Evolutionary conservation across 2,113 vertebrate species (phyloP), one percentile per base, ranked within the genome.

Genomic region (Albula goreensis): DNA sequence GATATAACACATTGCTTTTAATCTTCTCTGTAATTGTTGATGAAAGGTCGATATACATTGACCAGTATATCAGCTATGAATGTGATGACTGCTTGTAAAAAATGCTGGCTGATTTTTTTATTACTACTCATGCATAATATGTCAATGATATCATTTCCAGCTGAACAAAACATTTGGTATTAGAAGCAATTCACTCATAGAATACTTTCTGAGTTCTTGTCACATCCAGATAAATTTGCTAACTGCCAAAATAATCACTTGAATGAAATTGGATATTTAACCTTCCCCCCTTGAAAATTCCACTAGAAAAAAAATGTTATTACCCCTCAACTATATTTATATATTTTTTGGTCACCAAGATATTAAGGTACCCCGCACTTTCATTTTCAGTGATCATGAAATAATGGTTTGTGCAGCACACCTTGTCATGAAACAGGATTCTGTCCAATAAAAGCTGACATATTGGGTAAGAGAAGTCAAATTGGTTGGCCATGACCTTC

Each of bases 201-300:
- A 79, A 50, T 49, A 79, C 11, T 11, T 79, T 49, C 48, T 79
- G 78, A 13, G 49, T 79, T 79, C 78, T 79, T 79, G 31, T 50
- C 78, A 79, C 78, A 51, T 25, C 50, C 52, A 52, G 80, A 81
- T 56, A 85, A 83, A 89, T 84, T 90, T 85, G 83, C 13, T 51
- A 80, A 51, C 50, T 22, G 50, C 49, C 79, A 80, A 66, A 81
- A 82, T 86, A 89, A 66, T 41, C 15, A 66, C 70, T 22, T 19
- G 83, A 87, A 52, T 83, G 53, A 83, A 90, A 89, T 89, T 89
- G 90, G 89, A 88, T 87, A 87, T 86, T 88, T 90, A 86, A 87
- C 82, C 86, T 84, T 50, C 86, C 57, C 31, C 49, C 82, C 48
- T 53, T 80, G 51, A 74, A 86, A 74, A 81, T 25, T 56, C 63